Percentiles rank a stretch among this genome's conserved stretches.
Evolutionary conservation across 2,888 invertebrate genomes (phyloP).

Genomic region (Sisyra terminalis): DNA sequence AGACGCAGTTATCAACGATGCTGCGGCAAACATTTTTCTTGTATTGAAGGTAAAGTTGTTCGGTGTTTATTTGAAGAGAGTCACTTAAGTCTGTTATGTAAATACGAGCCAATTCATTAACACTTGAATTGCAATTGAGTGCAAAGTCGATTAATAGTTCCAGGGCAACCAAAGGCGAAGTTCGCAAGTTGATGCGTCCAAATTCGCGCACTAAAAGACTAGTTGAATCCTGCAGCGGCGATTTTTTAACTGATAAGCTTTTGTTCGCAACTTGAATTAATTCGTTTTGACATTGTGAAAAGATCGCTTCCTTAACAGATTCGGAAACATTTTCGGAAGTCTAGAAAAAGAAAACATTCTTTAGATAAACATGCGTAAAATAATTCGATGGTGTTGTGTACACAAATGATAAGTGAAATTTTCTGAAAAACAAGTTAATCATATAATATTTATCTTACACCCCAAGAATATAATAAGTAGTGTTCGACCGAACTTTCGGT

Average conservation of each 20-base stretch:
- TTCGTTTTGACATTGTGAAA: conserved; percentile 27
- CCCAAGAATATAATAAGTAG: too few relatives aligned
- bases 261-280: conserved; percentile 29
- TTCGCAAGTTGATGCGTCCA: conserved; percentile 25
- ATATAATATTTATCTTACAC: too few relatives aligned
- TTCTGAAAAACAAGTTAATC: too few relatives aligned
- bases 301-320: conserved; percentile 24
- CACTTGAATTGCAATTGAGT: conserved; percentile 41
- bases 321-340: not conserved
- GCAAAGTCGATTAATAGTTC: conserved; percentile 42
- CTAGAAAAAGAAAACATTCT: too few relatives aligned
- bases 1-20: conserved; percentile 38
- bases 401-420: too few relatives aligned
- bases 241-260: conserved; percentile 27
- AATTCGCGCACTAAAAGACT: conserved; percentile 35
- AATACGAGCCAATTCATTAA: conserved; percentile 37
- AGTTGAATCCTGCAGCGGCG: conserved; percentile 34
- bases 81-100: conserved; percentile 39
- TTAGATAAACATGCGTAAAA: not conserved
- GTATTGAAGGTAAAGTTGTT: conserved; percentile 41
- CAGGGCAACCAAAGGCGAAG: conserved; percentile 28
- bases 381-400: too few relatives aligned
- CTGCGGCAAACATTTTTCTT: conserved; percentile 40
- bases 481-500: too few relatives aligned
- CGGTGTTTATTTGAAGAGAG: conserved; percentile 33